Evolutionary conservation across 2,113 vertebrate genomes (phyloP).

Genomic region (Pelecanoides urinatrix): DNA sequence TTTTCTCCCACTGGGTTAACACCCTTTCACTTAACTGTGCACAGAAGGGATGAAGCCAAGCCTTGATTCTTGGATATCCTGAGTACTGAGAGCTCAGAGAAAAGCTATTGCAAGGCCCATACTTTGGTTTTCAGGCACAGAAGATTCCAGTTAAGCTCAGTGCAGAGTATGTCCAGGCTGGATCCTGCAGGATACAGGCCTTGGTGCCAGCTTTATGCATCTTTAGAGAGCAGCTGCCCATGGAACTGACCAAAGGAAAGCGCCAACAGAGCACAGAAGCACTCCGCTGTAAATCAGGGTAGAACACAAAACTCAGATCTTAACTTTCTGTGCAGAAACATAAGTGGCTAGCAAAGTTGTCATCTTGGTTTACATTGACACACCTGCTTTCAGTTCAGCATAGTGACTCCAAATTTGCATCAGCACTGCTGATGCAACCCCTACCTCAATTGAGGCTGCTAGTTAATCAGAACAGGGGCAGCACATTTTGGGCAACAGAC

Average conservation of each 20-base stretch:
- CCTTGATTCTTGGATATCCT: background rate
- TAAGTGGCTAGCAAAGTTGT: background rate
- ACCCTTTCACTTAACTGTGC: background rate
- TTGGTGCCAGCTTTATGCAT: background rate
- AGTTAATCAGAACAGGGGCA: slow-evolving; percentile 16
- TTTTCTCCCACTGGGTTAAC: background rate
- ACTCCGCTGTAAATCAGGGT: background rate
- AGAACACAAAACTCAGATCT: background rate
- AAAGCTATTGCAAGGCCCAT: background rate
- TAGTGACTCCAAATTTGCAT: background rate
- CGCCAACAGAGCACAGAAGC: background rate
- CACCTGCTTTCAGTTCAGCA: background rate
- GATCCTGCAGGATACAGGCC: background rate
- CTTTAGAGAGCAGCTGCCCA: background rate
- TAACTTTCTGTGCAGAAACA: background rate
- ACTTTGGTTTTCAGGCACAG: background rate
- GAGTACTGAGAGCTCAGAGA: background rate
- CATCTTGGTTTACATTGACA: background rate
- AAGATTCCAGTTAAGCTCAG: background rate
- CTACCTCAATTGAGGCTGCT: background rate
- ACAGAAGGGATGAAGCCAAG: background rate
- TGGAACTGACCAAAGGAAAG: background rate
- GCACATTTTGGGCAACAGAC: background rate
- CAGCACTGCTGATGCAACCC: background rate
- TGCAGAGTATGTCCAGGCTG: background rate